These are phyloP conservation scores for Trinorchestia longiramus DNA, from an alignment of 1,140 invertebrate genomes.

Conservation along the genomic window DNA sequence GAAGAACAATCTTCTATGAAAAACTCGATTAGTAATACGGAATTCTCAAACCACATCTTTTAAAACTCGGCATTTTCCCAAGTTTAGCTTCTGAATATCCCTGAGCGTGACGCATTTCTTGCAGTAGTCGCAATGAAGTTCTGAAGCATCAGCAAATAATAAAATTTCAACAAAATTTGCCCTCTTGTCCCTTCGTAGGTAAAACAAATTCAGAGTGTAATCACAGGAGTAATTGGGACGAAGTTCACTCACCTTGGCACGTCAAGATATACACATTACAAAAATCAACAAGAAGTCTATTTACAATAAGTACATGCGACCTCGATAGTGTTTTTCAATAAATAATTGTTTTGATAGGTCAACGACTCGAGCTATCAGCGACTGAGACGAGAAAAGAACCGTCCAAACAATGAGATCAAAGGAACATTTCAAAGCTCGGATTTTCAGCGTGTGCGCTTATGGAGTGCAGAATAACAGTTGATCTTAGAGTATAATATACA, in stretches of 20 bases:
- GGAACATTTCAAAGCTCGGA: not conserved
- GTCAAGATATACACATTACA: slow-evolving; percentile 21
- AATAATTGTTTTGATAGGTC: not conserved
- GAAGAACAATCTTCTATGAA: not conserved
- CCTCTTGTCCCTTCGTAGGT: too few species aligned
- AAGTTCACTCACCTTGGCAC: not conserved
- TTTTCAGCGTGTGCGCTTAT: not conserved
- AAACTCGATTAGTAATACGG: not conserved
- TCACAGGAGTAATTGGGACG: not conserved
- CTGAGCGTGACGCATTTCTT: too few species aligned
- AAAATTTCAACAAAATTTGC: not conserved
- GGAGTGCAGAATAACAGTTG: slow-evolving; percentile 15
- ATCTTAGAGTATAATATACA: slow-evolving; percentile 1
- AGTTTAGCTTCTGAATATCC: not conserved
- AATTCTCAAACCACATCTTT: not conserved
- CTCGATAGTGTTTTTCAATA: not conserved
- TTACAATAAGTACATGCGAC: not conserved
- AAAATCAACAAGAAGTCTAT: not conserved
- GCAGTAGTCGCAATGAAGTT: too few species aligned
- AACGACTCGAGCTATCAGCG: not conserved
- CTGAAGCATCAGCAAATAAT: not conserved
- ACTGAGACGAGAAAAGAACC: not conserved
- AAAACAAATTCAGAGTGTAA: not conserved
- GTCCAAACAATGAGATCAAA: not conserved
- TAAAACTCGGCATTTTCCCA: not conserved